phyloP scores from a whole-genome alignment of 2,797 vertebrate genomes.

The Spondyliosoma cantharus region DNA sequence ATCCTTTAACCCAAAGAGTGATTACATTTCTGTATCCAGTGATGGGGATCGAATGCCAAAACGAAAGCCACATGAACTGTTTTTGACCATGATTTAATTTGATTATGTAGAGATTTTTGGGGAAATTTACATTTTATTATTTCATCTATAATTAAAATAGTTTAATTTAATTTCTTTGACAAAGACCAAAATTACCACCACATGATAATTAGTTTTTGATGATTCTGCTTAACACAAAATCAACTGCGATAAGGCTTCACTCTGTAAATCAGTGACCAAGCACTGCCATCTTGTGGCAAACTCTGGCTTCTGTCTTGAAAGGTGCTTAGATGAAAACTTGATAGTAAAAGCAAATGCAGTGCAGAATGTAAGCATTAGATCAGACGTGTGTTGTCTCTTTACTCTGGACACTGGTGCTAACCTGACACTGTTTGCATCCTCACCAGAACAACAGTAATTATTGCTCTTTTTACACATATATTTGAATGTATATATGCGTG shows the following conservation, averaged over 20 bases:
- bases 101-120: not conserved
- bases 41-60: conserved; percentile 51
- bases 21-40: not conserved
- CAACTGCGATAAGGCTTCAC: fast-evolving
- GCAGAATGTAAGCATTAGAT: not conserved
- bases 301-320: not conserved
- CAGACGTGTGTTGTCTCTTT: not conserved
- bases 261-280: conserved; percentile 13
- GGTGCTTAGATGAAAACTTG: not conserved
- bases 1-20: not conserved
- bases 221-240: not conserved
- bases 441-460: not conserved
- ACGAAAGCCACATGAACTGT: conserved; percentile 21
- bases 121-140: not conserved
- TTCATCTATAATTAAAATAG: not conserved
- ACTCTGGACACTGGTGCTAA: not conserved
- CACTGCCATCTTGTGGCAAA: conserved; percentile 78
- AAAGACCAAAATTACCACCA: not conserved
- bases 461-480: not conserved
- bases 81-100: not conserved
- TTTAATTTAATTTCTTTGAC: not conserved
- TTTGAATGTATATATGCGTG: not conserved
- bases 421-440: not conserved
- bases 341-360: not conserved
- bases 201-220: not conserved